Base-by-base conservation (phyloP, 2,888 invertebrate species). In the Sarcophaga rosellei region DNA sequence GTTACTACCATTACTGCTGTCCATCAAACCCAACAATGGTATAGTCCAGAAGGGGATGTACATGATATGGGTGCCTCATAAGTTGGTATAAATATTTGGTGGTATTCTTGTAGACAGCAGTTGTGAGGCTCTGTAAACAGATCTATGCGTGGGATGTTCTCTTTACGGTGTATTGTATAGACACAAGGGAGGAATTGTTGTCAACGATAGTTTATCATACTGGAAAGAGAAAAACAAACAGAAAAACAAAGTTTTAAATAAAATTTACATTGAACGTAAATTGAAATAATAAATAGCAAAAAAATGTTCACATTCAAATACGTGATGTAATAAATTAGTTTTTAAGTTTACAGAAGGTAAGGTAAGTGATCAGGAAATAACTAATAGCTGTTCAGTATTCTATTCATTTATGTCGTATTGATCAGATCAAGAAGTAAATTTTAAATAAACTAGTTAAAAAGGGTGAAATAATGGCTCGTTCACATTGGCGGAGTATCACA, bases 151-250 rank as follows among this genome's bases (percentile, higher is more conserved):
- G 70, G 92, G 91, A 47, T 92, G 91, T 66, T 91, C 90, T 80
- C 92, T 91, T 89, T 93, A 92, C 75, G 93, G 93, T 12, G 93
- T 92, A 84, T 93, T 93, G 89, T 93, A 93, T 47, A 93, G 88
- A 84, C 93, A 93, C 88, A 91, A 93, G 79, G 93, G 91, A 78
- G 93, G 93, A 90, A 93, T 93, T 65, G 93, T 93, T 57, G 93
- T 93, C 79, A 93, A 89, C 82, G 93, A 93, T 57, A 93, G 90
- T 88, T 93, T 93, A n/a, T 92, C 93, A 78, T 91, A 93, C 93
- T 93, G 89, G 11, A 90, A 88, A 44, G 68, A 85, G 57, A 63
- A 78, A 12, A 47, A 44, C 35, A 35, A 47, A 47, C 15, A 15
- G 66, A 62, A 44, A 74, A 11, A 63, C 17, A 84, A 21, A 44